These are phyloP conservation scores for Manacus vitellinus DNA, from an alignment of 2,113 vertebrate species.

Conservation along the genomic window DNA sequence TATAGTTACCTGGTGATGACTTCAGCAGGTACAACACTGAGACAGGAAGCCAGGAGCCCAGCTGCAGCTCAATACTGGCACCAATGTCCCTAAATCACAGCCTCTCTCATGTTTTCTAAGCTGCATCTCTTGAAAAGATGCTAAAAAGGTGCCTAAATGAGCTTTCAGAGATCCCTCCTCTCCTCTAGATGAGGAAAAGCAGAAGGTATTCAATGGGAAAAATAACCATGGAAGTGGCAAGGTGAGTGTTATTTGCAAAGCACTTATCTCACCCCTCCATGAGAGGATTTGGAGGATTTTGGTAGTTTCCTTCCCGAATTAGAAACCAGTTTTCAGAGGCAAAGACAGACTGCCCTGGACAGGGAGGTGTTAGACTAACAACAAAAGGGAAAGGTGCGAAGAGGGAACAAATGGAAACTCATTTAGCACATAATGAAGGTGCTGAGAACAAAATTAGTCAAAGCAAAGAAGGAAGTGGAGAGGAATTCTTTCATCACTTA, in stretches of 20 bases:
- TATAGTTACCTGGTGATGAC: neutral
- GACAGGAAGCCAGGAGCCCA: neutral
- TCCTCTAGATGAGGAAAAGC: neutral
- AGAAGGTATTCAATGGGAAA: neutral
- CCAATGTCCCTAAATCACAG: neutral
- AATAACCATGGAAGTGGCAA: neutral
- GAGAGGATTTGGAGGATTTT: neutral
- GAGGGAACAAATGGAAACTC: slow-evolving; percentile 64
- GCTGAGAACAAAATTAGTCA: slow-evolving; percentile 51
- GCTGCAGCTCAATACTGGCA: neutral
- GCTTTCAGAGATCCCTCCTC: neutral
- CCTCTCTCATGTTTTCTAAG: neutral
- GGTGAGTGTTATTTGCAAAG: neutral
- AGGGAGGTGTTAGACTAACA: slow-evolving; percentile 56
- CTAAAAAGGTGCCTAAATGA: neutral
- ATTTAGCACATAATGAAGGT: slow-evolving; percentile 48
- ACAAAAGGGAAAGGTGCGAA: slow-evolving; percentile 69
- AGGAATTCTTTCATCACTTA: slow-evolving; percentile 12
- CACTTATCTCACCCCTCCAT: neutral
- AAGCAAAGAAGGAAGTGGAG: slow-evolving; percentile 44
- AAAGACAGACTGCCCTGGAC: neutral
- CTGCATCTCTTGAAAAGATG: neutral
- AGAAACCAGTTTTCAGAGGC: slow-evolving; percentile 12
- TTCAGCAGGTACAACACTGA: neutral
- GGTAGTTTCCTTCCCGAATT: neutral